Evolutionary conservation across 2,797 vertebrate species (phyloP).

Genomic region (Phoebastria nigripes): DNA sequence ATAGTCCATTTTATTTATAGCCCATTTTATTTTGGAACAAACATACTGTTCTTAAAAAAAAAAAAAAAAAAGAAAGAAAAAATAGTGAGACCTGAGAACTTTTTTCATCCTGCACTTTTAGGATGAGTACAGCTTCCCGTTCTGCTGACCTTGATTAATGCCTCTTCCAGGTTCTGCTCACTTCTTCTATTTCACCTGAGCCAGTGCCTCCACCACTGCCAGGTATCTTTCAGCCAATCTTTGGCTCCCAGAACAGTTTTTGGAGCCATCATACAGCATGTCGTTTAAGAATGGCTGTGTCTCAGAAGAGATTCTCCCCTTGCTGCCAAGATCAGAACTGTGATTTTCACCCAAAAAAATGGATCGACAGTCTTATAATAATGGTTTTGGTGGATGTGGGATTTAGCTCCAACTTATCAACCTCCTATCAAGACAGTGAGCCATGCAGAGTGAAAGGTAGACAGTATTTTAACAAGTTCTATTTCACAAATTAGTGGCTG

Average conservation of each 20-base stretch:
- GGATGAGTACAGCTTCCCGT: neutral
- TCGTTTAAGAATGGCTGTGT: neutral
- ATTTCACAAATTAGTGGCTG: neutral
- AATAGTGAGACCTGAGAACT: accelerated
- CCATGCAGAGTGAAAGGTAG: neutral
- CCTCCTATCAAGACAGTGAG: neutral
- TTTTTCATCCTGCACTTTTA: neutral
- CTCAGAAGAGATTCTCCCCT: neutral
- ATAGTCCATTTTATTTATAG: neutral
- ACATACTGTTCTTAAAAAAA: accelerated
- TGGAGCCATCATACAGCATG: neutral
- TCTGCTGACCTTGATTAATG: neutral
- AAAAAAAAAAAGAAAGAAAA: neutral
- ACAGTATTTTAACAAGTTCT: neutral
- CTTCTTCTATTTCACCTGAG: neutral
- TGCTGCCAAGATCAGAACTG: neutral
- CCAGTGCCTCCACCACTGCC: neutral
- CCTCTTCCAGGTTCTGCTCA: neutral
- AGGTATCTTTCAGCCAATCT: neutral
- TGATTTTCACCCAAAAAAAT: neutral
- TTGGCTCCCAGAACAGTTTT: neutral
- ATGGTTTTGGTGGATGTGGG: neutral
- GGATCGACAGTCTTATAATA: neutral
- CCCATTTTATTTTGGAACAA: neutral
- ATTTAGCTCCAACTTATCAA: neutral